phyloP scores from a whole-genome alignment of 2,113 vertebrate genomes.

The Anhinga rufa region DNA sequence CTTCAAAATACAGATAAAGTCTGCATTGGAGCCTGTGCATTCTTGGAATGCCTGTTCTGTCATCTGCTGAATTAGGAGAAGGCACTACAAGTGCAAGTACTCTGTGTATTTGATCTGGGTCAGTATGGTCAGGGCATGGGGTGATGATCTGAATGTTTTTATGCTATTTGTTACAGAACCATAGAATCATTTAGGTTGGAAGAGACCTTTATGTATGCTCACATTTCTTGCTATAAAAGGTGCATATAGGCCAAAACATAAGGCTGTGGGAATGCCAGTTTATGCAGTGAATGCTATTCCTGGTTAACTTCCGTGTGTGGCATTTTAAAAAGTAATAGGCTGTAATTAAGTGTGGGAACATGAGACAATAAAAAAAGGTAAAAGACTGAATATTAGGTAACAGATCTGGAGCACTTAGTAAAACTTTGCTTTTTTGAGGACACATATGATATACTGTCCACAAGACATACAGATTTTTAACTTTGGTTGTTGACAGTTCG shows the following conservation, averaged over 20 bases:
- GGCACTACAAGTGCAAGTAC: not conserved
- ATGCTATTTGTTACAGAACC: not conserved
- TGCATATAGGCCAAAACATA: not conserved
- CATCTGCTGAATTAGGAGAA: not conserved
- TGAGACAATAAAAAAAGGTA: no score
- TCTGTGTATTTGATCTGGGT: no score
- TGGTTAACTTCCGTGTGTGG: fast-evolving
- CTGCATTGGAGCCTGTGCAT: not conserved
- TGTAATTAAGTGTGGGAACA: not conserved
- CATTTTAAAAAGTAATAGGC: not conserved
- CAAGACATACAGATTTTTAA: not conserved
- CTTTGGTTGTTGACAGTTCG: not conserved
- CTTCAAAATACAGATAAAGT: not conserved
- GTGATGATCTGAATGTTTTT: not conserved
- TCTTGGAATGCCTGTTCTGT: not conserved
- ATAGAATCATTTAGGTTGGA: not conserved
- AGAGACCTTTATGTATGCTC: not conserved
- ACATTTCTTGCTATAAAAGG: not conserved
- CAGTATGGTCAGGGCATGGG: not conserved
- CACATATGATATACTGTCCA: no score
- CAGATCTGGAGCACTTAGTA: not conserved
- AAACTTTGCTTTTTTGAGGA: not conserved
- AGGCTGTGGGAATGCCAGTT: not conserved
- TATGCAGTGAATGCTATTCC: not conserved
- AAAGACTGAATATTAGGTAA: not conserved